phyloP scores from a whole-genome alignment of 2,113 vertebrate genomes.

The Sylvietta virens region DNA sequence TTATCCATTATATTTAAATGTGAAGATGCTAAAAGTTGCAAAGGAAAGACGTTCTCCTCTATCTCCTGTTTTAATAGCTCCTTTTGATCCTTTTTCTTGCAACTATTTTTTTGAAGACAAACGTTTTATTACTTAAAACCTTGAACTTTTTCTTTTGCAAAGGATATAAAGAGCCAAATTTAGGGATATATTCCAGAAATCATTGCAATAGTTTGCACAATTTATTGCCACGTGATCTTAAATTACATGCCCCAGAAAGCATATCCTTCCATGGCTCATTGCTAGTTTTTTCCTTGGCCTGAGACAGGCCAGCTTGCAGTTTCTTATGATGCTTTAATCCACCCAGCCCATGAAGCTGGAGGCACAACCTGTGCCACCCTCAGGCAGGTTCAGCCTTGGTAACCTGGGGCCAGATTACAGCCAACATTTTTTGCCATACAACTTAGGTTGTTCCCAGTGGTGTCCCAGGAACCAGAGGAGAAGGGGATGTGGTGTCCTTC shows the following conservation, averaged over 20 bases:
- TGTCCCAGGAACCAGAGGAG: neutral
- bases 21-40: neutral
- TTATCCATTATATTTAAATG: neutral
- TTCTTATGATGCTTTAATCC: neutral
- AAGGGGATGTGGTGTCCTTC: neutral
- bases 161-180: neutral
- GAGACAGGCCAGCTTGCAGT: neutral
- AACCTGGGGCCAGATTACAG: neutral
- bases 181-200: neutral
- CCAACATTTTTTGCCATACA: neutral
- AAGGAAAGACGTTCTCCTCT: neutral
- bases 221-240: neutral
- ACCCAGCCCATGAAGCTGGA: neutral
- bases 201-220: neutral
- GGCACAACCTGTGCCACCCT: neutral
- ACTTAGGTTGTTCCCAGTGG: neutral
- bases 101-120: neutral
- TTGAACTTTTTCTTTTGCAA: neutral
- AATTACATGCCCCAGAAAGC: slow-evolving; percentile 16
- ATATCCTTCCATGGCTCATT: neutral
- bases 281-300: slow-evolving; percentile 23
- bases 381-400: neutral
- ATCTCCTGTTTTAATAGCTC: neutral
- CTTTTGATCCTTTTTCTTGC: neutral
- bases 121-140: neutral